Conservation (phyloP, 2,113 vertebrate genomes). For the Ptilonorhynchus violaceus region DNA sequence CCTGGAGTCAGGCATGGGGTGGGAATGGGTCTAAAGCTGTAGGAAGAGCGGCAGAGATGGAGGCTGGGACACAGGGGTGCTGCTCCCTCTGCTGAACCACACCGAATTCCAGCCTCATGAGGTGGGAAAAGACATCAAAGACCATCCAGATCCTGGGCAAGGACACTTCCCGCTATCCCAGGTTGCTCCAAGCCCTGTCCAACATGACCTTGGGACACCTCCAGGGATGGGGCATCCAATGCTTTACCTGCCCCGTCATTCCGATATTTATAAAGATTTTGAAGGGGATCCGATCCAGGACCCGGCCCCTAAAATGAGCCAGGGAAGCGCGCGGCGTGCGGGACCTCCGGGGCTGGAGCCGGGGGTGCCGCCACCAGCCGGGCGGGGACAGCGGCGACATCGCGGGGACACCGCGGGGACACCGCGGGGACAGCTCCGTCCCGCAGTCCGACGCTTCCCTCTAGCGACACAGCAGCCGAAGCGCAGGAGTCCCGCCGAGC, state of each 20-base stretch:
- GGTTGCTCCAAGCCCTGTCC: neutral
- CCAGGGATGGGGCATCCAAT: neutral
- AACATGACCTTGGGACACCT: neutral
- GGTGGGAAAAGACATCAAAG: neutral
- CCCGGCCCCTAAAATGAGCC: rapidly evolving
- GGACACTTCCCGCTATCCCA: neutral
- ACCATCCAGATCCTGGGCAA: neutral
- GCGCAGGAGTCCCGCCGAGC: neutral
- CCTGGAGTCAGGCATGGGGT: neutral
- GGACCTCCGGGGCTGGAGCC: too few species aligned
- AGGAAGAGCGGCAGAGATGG: neutral
- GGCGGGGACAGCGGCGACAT: neutral
- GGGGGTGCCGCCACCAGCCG: neutral
- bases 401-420: neutral
- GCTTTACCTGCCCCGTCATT: neutral
- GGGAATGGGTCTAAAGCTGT: neutral
- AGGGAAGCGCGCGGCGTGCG: rapidly evolving
- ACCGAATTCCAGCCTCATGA: neutral
- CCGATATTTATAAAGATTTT: neutral
- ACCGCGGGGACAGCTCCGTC: neutral
- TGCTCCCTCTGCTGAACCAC: neutral
- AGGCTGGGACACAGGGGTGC: neutral
- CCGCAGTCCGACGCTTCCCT: neutral
- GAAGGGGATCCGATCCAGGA: neutral
- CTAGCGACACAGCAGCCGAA: neutral